Percentiles rank a stretch among this genome's conserved stretches.
Conservation (phyloP, 2,113 vertebrate genomes). For the Oceanodroma tethys region DNA sequence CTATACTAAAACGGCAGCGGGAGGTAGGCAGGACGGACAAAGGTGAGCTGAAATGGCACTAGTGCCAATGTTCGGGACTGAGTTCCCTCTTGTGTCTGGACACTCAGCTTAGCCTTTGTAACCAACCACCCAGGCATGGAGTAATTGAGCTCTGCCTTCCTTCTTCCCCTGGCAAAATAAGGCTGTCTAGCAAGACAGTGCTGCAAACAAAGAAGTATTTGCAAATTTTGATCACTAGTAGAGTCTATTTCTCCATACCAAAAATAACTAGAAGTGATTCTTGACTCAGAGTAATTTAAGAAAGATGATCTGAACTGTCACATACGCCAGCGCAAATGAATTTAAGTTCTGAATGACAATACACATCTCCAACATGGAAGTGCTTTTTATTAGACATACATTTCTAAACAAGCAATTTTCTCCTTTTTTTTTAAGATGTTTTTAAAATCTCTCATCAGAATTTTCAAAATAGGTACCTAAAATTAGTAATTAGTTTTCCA, state of each 20-base stretch:
- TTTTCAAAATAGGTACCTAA: not conserved
- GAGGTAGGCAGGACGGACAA: not conserved
- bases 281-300: not conserved
- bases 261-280: not conserved
- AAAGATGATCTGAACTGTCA: not conserved
- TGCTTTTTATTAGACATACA: not conserved
- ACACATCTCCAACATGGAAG: not conserved
- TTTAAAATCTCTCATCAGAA: not conserved
- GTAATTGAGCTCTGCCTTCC: not conserved
- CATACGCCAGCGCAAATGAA: not conserved
- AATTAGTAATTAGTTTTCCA: not conserved
- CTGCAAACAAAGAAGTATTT: not conserved
- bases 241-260: not conserved
- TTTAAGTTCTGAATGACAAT: not conserved
- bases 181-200: not conserved
- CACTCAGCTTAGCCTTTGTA: not conserved
- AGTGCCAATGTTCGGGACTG: rapidly evolving
- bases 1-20: not conserved
- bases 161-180: not conserved
- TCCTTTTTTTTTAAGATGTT: not conserved
- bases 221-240: not conserved
- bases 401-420: not conserved
- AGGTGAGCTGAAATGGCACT: not conserved
- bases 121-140: not conserved
- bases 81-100: not conserved